Evolutionary conservation across 2,113 vertebrate species (phyloP).

Genomic region (Clinocottus analis): DNA sequence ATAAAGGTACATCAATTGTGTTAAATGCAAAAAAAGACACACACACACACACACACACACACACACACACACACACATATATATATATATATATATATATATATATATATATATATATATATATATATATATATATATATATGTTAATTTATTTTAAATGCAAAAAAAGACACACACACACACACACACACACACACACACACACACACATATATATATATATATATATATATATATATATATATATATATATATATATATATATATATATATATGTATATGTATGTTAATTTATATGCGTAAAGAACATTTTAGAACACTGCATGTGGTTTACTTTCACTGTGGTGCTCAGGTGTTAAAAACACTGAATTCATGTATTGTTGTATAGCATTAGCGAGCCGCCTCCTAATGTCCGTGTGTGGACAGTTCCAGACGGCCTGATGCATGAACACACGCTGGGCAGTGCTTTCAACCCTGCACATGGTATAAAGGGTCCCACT

Average conservation of each 20-base stretch:
- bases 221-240: too few species aligned
- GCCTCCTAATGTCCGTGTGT: neutral
- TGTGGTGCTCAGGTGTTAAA: neutral
- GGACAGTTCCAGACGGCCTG: neutral
- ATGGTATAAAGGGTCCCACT: conserved; percentile 10
- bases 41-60: too few species aligned
- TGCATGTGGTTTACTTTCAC: neutral
- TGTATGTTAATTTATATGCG: neutral
- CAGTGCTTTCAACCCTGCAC: conserved; percentile 18
- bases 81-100: too few species aligned
- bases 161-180: too few species aligned
- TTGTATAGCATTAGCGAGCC: neutral
- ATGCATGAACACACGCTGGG: conserved; percentile 24
- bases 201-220: too few species aligned
- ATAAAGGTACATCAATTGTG: neutral
- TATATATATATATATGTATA: too few species aligned
- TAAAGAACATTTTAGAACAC: neutral
- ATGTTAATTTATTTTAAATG: too few species aligned
- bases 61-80: too few species aligned
- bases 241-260: too few species aligned
- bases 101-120: too few species aligned
- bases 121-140: too few species aligned
- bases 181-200: too few species aligned
- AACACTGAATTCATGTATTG: conserved; percentile 5
- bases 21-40: neutral